A percentile compares a stretch with the other conserved stretches of the same genome.
These are phyloP conservation scores for Calephelis virginiensis DNA, from an alignment of 1,140 invertebrate species.

Conservation along the genomic window DNA sequence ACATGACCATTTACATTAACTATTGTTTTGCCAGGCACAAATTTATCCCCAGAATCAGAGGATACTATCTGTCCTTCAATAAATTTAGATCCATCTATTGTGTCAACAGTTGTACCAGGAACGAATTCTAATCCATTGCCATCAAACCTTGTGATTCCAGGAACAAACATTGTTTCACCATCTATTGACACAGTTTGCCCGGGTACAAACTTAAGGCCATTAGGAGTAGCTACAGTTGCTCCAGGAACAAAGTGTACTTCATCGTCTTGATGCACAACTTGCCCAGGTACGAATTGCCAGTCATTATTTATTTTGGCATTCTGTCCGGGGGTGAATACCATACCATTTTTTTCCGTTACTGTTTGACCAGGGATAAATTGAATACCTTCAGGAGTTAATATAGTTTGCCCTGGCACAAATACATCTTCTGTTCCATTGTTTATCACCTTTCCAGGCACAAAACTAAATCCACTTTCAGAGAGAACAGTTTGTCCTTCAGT, in stretches of 20 bases:
- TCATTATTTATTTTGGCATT: conserved; percentile 79
- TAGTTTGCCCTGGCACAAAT: conserved; percentile 85
- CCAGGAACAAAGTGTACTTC: conserved; percentile 81
- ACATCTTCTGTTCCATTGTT: conserved; percentile 69
- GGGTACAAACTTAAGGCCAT: conserved; percentile 83
- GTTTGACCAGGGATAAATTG: conserved; percentile 83
- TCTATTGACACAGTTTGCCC: conserved; percentile 81
- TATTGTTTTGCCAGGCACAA: conserved; percentile 80
- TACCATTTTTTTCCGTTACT: conserved; percentile 75
- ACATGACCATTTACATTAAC: conserved; percentile 76
- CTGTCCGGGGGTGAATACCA: conserved; percentile 84
- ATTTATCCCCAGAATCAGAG: conserved; percentile 79
- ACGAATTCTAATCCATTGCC: conserved; percentile 77
- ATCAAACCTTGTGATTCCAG: conserved; percentile 77
- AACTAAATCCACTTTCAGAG: conserved; percentile 82
- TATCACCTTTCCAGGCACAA: conserved; percentile 82
- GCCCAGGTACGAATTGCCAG: conserved; percentile 82
- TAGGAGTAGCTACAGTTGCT: conserved; percentile 81
- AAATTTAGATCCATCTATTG: conserved; percentile 82
- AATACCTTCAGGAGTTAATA: conserved; percentile 79
- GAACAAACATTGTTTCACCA: conserved; percentile 74
- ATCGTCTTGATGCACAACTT: conserved; percentile 76
- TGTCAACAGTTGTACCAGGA: conserved; percentile 83
- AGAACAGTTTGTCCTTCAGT: conserved; percentile 83
- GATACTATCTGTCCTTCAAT: conserved; percentile 83